Percentiles rank a stretch among this genome's conserved stretches.
Conservation (phyloP, 2,888 invertebrate genomes). For the Philereme transversata region DNA sequence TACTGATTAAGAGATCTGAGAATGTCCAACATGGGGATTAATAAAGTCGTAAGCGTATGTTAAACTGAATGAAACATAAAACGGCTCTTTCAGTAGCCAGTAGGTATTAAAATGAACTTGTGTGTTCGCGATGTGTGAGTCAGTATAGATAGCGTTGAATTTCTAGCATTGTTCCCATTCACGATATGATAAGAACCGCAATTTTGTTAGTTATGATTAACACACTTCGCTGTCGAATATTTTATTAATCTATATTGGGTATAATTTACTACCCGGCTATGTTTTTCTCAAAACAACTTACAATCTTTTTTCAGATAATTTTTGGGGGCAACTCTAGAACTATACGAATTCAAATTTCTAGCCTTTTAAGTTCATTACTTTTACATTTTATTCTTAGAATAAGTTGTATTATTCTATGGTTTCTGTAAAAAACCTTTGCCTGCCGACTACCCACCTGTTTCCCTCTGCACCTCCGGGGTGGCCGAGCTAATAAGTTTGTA, state of each 20-base stretch:
- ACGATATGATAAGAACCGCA: conserved; percentile 57
- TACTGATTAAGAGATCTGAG: too few relatives aligned
- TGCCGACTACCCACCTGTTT: neutral
- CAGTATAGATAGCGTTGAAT: conserved; percentile 51
- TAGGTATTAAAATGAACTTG: conserved; percentile 7
- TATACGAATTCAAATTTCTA: too few relatives aligned
- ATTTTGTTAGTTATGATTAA: conserved; percentile 35
- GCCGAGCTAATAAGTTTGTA: conserved; percentile 32
- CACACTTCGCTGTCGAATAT: conserved; percentile 7
- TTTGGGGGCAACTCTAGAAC: too few relatives aligned
- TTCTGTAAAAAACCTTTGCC: neutral
- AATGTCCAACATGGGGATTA: too few relatives aligned
- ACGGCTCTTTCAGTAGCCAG: conserved; percentile 7
- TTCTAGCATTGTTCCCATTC: conserved; percentile 57
- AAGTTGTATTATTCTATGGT: too few relatives aligned
- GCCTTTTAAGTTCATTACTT: too few relatives aligned
- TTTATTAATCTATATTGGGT: neutral
- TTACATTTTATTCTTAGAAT: neutral
- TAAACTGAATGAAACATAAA: neutral
- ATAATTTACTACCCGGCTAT: too few relatives aligned
- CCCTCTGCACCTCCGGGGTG: conserved; percentile 12
- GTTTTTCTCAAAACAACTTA: too few relatives aligned
- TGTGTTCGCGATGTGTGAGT: conserved; percentile 23
- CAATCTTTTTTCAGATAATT: too few relatives aligned
- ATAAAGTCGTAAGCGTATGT: too few relatives aligned